phyloP scores from a whole-genome alignment of 2,888 invertebrate genomes.

The Zootermopsis nevadensis region DNA sequence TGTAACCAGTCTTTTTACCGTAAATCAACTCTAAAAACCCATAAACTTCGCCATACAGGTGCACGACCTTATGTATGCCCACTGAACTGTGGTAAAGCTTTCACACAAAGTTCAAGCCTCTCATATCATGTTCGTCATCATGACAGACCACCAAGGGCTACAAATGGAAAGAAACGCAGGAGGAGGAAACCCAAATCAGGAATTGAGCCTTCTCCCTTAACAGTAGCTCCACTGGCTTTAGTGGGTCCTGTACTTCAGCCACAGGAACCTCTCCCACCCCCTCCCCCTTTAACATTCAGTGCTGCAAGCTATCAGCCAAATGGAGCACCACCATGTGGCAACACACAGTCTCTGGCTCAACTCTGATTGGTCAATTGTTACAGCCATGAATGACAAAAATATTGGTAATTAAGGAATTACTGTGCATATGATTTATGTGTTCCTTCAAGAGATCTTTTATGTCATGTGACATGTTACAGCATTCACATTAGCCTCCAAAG shows the following conservation, averaged over 20 bases:
- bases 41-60: conserved; percentile 45
- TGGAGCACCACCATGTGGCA: conserved; percentile 12
- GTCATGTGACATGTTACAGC: not conserved
- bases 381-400: not conserved
- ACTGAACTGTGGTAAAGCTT: conserved; percentile 44
- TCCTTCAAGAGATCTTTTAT: conserved; percentile 18
- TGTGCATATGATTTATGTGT: conserved; percentile 1
- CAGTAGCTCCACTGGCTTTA: conserved; percentile 28
- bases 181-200: conserved; percentile 30
- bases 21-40: conserved; percentile 42
- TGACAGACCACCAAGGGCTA: conserved; percentile 42
- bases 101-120: conserved; percentile 44
- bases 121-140: conserved; percentile 46
- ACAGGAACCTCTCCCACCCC: conserved; percentile 28
- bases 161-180: conserved; percentile 37
- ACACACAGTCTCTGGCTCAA: conserved; percentile 27
- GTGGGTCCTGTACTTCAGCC: conserved; percentile 23
- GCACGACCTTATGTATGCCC: conserved; percentile 43
- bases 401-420: not conserved
- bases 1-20: conserved; percentile 43
- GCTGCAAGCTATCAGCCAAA: conserved; percentile 26
- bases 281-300: conserved; percentile 12
- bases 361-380: conserved; percentile 11
- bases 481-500: not conserved
- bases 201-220: conserved; percentile 4